These are phyloP conservation scores for Xiphophorus birchmanni DNA, from an alignment of 2,797 vertebrate genomes.

Conservation along the genomic window DNA sequence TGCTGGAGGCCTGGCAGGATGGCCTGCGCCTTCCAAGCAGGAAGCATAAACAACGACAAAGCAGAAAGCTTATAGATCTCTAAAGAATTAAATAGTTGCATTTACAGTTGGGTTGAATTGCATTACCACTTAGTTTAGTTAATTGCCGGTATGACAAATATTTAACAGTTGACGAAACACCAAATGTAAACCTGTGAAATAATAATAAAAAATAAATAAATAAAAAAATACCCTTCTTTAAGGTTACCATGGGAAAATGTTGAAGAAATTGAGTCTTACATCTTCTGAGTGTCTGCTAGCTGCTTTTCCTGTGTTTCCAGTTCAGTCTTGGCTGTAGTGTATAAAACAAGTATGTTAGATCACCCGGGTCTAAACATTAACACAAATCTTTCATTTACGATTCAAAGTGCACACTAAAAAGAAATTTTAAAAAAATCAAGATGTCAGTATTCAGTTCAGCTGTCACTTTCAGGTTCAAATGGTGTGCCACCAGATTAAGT, in stretches of 20 bases:
- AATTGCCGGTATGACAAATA: slow-evolving; percentile 31
- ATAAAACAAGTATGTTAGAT: not conserved
- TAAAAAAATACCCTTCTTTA: not conserved
- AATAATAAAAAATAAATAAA: not conserved
- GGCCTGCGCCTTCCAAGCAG: slow-evolving; percentile 64
- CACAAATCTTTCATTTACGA: slow-evolving; percentile 32
- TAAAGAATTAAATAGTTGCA: slow-evolving; percentile 21
- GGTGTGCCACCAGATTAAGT: slow-evolving; percentile 61
- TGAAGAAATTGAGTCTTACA: slow-evolving; percentile 80
- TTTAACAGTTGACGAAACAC: slow-evolving; percentile 25
- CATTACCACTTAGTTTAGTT: slow-evolving; percentile 22
- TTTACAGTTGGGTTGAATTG: slow-evolving; percentile 27
- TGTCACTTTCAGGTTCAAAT: slow-evolving; percentile 62
- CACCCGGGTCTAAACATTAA: not conserved
- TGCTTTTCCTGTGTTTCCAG: slow-evolving; percentile 89
- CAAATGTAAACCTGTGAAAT: slow-evolving; percentile 9
- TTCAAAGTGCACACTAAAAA: slow-evolving; percentile 26
- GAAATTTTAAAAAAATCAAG: slow-evolving; percentile 29
- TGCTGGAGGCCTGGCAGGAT: slow-evolving; percentile 75
- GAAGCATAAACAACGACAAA: slow-evolving; percentile 74
- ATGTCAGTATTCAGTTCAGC: slow-evolving; percentile 58
- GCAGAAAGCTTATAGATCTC: slow-evolving; percentile 53
- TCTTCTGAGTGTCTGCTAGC: slow-evolving; percentile 87
- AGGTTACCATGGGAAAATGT: slow-evolving; percentile 15
- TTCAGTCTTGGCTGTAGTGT: slow-evolving; percentile 87